Percentiles rank a stretch among this genome's conserved stretches.
These are phyloP conservation scores for Entelurus aequoreus DNA, from an alignment of 2,113 vertebrate species.

Conservation along the genomic window DNA sequence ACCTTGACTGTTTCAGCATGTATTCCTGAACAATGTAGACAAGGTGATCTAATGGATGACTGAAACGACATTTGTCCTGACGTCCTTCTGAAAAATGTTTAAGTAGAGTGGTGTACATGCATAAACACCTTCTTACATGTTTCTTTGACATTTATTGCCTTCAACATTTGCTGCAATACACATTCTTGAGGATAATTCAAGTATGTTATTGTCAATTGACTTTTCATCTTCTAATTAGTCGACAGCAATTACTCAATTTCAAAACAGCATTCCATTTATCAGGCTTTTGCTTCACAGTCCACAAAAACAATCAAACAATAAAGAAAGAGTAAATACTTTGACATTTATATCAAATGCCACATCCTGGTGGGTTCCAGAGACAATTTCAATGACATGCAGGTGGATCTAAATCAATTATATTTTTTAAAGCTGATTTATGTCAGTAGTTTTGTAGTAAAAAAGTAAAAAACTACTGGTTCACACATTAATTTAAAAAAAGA, in stretches of 20 bases:
- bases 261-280: neutral
- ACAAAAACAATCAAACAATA: neutral
- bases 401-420: no score
- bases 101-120: neutral
- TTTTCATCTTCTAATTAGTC: slow-evolving; percentile 3
- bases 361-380: slow-evolving; percentile 14
- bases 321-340: no score
- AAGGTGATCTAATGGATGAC: no score
- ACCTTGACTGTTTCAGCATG: no score
- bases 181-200: slow-evolving; percentile 3
- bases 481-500: no score
- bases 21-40: no score
- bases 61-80: neutral
- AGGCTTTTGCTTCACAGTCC: neutral
- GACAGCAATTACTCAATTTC: neutral
- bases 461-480: no score
- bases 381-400: slow-evolving; percentile 10
- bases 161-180: slow-evolving; percentile 4
- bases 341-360: neutral
- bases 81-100: neutral
- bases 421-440: no score
- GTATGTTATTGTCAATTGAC: slow-evolving; percentile 4
- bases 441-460: no score
- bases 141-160: slow-evolving; percentile 9
- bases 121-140: slow-evolving; percentile 2